These are phyloP conservation scores for Eupelmus urozonus DNA, from an alignment of 2,888 invertebrate genomes.

Conservation along the genomic window DNA sequence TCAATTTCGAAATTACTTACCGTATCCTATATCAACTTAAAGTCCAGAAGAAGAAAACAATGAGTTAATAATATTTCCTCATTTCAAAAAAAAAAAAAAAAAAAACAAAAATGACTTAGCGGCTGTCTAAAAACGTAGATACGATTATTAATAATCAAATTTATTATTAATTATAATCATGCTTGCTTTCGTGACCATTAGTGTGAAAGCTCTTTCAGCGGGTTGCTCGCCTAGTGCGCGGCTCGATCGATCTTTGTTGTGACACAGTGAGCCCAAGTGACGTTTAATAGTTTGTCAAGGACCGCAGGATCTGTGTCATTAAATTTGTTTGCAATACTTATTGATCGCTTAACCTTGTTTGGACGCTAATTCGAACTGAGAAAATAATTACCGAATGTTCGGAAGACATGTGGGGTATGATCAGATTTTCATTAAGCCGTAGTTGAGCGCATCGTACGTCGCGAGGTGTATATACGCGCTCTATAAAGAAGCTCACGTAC, in stretches of 20 bases:
- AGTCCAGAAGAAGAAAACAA: too few species aligned
- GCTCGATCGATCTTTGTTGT: background rate
- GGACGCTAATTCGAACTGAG: too few species aligned
- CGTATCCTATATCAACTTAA: too few species aligned
- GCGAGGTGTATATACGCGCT: conserved; percentile 24
- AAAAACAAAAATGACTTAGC: too few species aligned
- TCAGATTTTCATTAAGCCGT: conserved; percentile 46
- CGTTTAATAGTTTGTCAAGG: conserved; percentile 3
- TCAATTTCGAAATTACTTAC: background rate
- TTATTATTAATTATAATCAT: too few species aligned
- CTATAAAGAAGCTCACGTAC: conserved; percentile 15
- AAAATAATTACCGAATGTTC: conserved; percentile 45
- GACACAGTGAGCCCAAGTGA: background rate
- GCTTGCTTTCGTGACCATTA: background rate
- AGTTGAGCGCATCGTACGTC: conserved; percentile 39
- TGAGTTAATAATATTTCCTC: too few species aligned
- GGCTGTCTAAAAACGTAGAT: too few species aligned
- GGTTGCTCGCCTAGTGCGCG: too few species aligned
- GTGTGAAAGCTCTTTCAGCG: background rate
- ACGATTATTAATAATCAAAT: too few species aligned
- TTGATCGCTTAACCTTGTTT: conserved; percentile 7
- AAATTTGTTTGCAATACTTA: conserved; percentile 27
- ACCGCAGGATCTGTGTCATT: conserved; percentile 13
- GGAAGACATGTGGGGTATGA: conserved; percentile 23
- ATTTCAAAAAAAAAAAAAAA: too few species aligned